A percentile compares a stretch with the other conserved stretches of the same genome.
These are phyloP conservation scores for Heliothis peltigera DNA, from an alignment of 2,888 invertebrate genomes.

Conservation along the genomic window DNA sequence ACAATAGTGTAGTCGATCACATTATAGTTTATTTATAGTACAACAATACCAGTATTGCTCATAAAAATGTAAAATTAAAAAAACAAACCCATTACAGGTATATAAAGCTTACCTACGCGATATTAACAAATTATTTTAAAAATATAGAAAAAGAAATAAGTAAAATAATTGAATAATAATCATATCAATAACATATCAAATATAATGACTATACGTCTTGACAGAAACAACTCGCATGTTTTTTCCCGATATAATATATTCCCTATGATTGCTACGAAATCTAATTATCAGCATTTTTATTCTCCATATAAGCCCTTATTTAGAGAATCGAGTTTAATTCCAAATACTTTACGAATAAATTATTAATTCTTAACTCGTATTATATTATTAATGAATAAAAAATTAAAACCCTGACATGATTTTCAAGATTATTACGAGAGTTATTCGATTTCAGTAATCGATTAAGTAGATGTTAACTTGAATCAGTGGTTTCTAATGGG, in stretches of 20 bases:
- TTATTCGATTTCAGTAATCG: conserved; percentile 27
- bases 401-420: conserved; percentile 36
- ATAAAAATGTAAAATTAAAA: too few relatives aligned
- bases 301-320: conserved; percentile 41
- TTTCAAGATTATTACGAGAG: conserved; percentile 11
- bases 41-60: too few relatives aligned
- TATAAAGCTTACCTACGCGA: too few relatives aligned
- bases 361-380: conserved; percentile 27
- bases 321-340: conserved; percentile 32
- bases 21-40: too few relatives aligned
- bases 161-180: too few relatives aligned
- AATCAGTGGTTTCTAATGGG: conserved; percentile 31
- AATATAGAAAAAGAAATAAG: too few relatives aligned
- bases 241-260: conserved; percentile 29
- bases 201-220: conserved; percentile 4
- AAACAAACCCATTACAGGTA: too few relatives aligned
- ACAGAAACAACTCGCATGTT: conserved; percentile 9
- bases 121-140: too few relatives aligned
- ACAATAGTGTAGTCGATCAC: conserved; percentile 2
- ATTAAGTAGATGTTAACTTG: conserved; percentile 20
- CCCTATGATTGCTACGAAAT: conserved; percentile 23
- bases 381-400: conserved; percentile 13
- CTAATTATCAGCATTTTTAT: conserved; percentile 42
- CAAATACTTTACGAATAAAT: conserved; percentile 22
- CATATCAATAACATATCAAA: conserved; percentile 34